Evolutionary conservation across 2,797 vertebrate species (phyloP), one percentile per base, ranked within the genome.

Genomic region (Sternotherus odoratus): DNA sequence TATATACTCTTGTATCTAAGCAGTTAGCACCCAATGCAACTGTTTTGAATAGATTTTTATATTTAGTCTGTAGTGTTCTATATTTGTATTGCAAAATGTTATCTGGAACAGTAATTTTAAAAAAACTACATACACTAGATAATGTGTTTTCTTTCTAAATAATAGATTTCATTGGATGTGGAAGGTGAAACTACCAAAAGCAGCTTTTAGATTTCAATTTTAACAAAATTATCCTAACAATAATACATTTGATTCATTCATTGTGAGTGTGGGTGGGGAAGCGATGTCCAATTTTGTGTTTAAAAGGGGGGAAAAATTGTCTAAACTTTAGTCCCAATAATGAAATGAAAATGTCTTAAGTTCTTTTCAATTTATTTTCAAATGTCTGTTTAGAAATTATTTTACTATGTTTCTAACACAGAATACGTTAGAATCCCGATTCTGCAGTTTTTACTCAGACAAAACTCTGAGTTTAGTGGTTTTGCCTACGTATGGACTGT

Each of bases 121-220:
- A 95, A 96, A 94, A 53, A 24, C 81, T 82, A 26, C 90, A 90
- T 92, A 83, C 51, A 77, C 60, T 74, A 90, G 72, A 85, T 91
- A 94, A 53, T 90, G 39, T 83, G 77, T 87, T 94, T 91, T 91
- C 39, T 63, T 86, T 93, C 6, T 84, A 95, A 96, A 92, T 79
- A 93, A 78, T n/a, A 84, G 79, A 79, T 93, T 95, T 48, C 88
- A 93, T 87, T 83, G 36, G 82, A 78, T 83, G 72, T 95, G 74
- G 54, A 79, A 93, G 43, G 82, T 83, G 87, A 92, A 26, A 21
- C 39, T 92, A 94, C 90, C 87, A 91, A 91, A 85, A 85, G 74
- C 49, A 92, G 12, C 81, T 53, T 89, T 96, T 94, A 87, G 94
- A 95, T 93, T 95, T 95, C 30, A 94, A n/a, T 79, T 95, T 93